phyloP scores from a whole-genome alignment of 2,797 vertebrate genomes.

The Lithobates pipiens region DNA sequence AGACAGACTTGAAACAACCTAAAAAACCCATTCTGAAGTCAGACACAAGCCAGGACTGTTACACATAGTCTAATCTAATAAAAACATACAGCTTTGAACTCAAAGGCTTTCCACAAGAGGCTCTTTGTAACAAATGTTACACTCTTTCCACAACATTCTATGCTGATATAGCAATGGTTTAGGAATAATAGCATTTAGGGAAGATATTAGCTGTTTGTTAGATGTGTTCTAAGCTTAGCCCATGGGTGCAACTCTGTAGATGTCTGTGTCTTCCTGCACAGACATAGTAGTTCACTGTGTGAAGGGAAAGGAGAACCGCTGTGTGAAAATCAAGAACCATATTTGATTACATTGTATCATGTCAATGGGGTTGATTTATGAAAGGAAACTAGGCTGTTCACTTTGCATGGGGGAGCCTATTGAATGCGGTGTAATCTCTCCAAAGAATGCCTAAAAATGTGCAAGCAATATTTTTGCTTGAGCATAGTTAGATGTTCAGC shows the following conservation, averaged over 20 bases:
- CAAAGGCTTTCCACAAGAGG: constrained; percentile 42
- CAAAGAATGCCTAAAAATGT: too few relatives aligned
- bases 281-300: constrained; percentile 1
- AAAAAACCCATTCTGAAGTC: constrained; percentile 28
- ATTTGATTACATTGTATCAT: not conserved
- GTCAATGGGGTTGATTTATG: too few relatives aligned
- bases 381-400: too few relatives aligned
- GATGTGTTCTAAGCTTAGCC: constrained; percentile 28
- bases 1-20: not conserved
- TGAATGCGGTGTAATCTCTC: too few relatives aligned
- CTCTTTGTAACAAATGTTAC: constrained; percentile 29
- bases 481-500: too few relatives aligned
- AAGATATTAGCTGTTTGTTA: constrained; percentile 42
- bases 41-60: constrained; percentile 53
- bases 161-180: constrained; percentile 34
- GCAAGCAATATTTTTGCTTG: too few relatives aligned
- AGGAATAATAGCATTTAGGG: constrained; percentile 16
- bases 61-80: constrained; percentile 52
- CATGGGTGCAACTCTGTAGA: constrained; percentile 4
- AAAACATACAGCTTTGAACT: constrained; percentile 42
- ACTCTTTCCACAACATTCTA: constrained; percentile 20
- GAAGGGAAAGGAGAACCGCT: constrained; percentile 1
- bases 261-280: constrained; percentile 2
- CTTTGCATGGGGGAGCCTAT: too few relatives aligned
- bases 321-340: not conserved